Evolutionary conservation across 2,888 invertebrate genomes (phyloP).

Genomic region (Sphaeridia pumilis): DNA sequence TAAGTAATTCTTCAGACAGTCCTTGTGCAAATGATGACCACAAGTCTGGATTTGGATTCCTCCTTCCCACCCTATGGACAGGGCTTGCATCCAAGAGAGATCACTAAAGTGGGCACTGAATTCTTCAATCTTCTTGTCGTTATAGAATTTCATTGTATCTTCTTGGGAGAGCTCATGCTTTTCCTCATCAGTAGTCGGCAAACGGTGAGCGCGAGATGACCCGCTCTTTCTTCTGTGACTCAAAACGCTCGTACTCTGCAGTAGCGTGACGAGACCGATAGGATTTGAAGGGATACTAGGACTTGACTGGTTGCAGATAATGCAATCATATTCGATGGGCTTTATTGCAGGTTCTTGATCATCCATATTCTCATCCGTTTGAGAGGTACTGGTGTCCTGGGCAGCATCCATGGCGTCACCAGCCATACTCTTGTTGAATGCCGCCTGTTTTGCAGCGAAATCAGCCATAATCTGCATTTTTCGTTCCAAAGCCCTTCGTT

Average conservation of each 20-base stretch:
- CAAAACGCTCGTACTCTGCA: slow-evolving; percentile 76
- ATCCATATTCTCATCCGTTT: neutral
- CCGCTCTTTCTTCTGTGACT: slow-evolving; percentile 47
- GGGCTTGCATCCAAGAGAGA: slow-evolving; percentile 64
- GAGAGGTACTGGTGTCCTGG: too few relatives aligned
- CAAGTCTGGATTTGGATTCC: slow-evolving; percentile 91
- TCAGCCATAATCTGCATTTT: slow-evolving; percentile 88
- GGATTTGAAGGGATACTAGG: slow-evolving; percentile 71
- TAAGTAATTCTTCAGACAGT: slow-evolving; percentile 84
- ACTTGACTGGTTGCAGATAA: slow-evolving; percentile 84
- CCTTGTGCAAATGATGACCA: slow-evolving; percentile 91
- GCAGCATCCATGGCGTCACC: slow-evolving; percentile 32
- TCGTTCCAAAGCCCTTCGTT: slow-evolving; percentile 70
- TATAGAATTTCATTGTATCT: slow-evolving; percentile 59
- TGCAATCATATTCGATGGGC: slow-evolving; percentile 62
- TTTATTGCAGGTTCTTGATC: slow-evolving; percentile 38
- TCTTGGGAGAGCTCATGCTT: slow-evolving; percentile 46
- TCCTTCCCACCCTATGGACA: slow-evolving; percentile 76
- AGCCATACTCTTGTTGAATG: slow-evolving; percentile 41
- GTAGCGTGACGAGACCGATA: slow-evolving; percentile 76
- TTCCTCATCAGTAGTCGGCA: slow-evolving; percentile 56
- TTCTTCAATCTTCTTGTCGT: slow-evolving; percentile 63
- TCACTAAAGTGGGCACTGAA: slow-evolving; percentile 64
- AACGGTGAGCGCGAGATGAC: slow-evolving; percentile 37
- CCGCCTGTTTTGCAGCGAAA: slow-evolving; percentile 67